Percentiles rank a stretch among this genome's conserved stretches.
These are phyloP conservation scores for Cheilosia urbana DNA, from an alignment of 2,888 invertebrate species.

Conservation along the genomic window DNA sequence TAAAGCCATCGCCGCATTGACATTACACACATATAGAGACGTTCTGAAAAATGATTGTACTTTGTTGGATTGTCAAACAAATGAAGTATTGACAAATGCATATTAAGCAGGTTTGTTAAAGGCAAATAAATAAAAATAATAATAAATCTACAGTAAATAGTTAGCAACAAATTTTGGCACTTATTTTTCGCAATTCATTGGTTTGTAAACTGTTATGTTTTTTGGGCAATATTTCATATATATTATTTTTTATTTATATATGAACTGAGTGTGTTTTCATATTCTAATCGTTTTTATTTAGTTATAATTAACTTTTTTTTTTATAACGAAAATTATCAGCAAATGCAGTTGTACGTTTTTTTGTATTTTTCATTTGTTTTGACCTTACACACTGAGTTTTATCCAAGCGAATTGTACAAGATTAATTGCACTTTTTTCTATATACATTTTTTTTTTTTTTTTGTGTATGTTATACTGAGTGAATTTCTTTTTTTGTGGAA, in stretches of 20 bases:
- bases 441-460: slow-evolving; percentile 21
- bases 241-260: not conserved
- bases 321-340: not conserved
- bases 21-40: not conserved
- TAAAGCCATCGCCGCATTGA: not conserved
- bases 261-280: not conserved
- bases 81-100: slow-evolving; percentile 11
- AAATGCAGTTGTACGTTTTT: not conserved
- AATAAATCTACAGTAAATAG: not conserved
- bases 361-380: not conserved
- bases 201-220: not conserved
- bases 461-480: not conserved
- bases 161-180: not conserved
- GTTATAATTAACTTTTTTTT: slow-evolving; percentile 18
- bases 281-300: slow-evolving; percentile 3
- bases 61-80: slow-evolving; percentile 16
- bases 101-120: slow-evolving; percentile 14
- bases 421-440: slow-evolving; percentile 48
- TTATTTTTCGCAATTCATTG: not conserved
- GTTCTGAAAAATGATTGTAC: not conserved
- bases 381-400: slow-evolving; percentile 12
- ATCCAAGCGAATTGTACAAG: slow-evolving; percentile 42
- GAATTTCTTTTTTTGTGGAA: slow-evolving; percentile 24
- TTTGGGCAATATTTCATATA: not conserved
- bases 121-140: not conserved